phyloP scores from a whole-genome alignment of 2,888 invertebrate species.

The Tachina grossa region DNA sequence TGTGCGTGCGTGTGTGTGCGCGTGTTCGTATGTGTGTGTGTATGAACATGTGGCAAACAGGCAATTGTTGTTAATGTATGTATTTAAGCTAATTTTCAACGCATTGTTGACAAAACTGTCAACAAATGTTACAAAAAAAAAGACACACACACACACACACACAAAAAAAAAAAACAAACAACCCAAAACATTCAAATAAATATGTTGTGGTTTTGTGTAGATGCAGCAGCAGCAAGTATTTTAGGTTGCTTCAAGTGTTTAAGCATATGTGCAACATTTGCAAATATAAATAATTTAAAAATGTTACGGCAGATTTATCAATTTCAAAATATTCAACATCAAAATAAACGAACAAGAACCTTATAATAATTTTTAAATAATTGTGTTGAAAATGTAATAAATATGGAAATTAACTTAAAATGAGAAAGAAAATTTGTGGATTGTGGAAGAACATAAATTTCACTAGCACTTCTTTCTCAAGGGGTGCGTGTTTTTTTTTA shows the following conservation, averaged over 20 bases:
- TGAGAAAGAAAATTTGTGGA: conserved; percentile 2
- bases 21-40: not conserved
- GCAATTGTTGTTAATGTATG: conserved; percentile 71
- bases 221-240: conserved; percentile 19
- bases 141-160: no score
- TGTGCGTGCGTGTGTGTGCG: not conserved
- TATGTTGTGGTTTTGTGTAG: not conserved
- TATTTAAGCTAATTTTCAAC: conserved; percentile 82
- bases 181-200: conserved; percentile 19
- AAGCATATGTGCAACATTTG: conserved; percentile 48
- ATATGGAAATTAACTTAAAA: conserved; percentile 49
- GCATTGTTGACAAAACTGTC: conserved; percentile 83
- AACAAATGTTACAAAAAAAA: conserved; percentile 75
- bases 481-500: no score
- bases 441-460: not conserved
- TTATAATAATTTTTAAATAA: conserved; percentile 49
- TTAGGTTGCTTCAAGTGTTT: conserved; percentile 39
- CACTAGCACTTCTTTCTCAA: not conserved
- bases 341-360: conserved; percentile 52
- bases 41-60: conserved; percentile 50
- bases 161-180: conserved; percentile 8
- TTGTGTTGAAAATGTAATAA: conserved; percentile 57
- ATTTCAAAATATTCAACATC: conserved; percentile 58
- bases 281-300: conserved; percentile 65
- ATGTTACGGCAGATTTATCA: conserved; percentile 70